Conservation (phyloP, 2,888 invertebrate genomes). For the Fragum whitleyi region DNA sequence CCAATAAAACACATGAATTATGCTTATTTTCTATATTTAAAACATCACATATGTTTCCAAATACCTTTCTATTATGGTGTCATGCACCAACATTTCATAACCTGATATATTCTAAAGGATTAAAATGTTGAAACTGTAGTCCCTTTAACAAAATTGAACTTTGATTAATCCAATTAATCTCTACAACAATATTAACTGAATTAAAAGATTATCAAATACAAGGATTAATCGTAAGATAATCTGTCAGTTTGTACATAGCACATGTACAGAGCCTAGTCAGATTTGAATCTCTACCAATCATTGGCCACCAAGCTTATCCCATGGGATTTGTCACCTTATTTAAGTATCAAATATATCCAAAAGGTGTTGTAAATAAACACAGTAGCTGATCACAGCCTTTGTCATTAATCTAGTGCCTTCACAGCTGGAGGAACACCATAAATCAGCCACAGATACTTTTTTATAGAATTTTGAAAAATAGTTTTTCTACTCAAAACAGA, state of each 20-base stretch:
- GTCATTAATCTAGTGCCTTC: too few relatives aligned
- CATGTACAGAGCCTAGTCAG: neutral
- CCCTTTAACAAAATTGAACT: slow-evolving; percentile 14
- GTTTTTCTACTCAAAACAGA: too few relatives aligned
- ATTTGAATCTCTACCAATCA: slow-evolving; percentile 1
- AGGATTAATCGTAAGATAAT: neutral
- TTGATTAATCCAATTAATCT: slow-evolving; percentile 34
- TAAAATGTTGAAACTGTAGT: neutral
- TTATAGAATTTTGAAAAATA: too few relatives aligned
- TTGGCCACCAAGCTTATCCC: neutral
- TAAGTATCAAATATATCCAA: slow-evolving; percentile 15
- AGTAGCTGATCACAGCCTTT: neutral
- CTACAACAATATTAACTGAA: slow-evolving; percentile 21
- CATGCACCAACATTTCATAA: neutral
- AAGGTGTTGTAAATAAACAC: slow-evolving; percentile 17
- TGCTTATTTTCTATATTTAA: too few relatives aligned
- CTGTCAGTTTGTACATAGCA: slow-evolving; percentile 15
- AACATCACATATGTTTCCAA: too few relatives aligned
- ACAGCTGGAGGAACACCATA: too few relatives aligned
- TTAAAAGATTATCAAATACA: slow-evolving; percentile 22
- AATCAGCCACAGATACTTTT: too few relatives aligned
- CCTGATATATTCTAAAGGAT: neutral
- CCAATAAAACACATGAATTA: too few relatives aligned
- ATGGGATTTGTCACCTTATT: slow-evolving; percentile 16
- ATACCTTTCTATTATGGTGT: too few relatives aligned